Evolutionary conservation across 2,113 vertebrate species (phyloP).

Genomic region (Spheniscus mendiculus): DNA sequence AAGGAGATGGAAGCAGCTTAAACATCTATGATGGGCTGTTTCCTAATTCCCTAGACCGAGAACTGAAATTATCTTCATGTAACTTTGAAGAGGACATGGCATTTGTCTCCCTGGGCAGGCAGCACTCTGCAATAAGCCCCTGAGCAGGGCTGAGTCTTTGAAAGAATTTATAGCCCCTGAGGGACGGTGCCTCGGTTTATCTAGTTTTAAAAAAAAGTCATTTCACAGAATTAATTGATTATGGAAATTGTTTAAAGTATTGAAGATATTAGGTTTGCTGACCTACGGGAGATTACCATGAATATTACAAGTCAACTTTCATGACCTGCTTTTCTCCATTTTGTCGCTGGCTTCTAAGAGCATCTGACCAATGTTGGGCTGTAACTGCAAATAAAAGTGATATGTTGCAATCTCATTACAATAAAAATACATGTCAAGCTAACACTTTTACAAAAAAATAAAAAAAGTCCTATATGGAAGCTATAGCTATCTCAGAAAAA

Average conservation of each 20-base stretch:
- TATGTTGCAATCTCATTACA: not conserved
- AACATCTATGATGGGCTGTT: slow-evolving; percentile 25
- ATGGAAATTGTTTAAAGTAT: slow-evolving; percentile 55
- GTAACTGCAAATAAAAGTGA: not conserved
- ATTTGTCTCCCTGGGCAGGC: slow-evolving; percentile 18
- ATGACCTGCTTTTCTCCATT: slow-evolving; percentile 19
- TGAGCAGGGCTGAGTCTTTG: not conserved
- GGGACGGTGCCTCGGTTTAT: slow-evolving; percentile 1
- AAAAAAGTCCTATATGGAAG: not conserved
- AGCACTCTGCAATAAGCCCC: slow-evolving; percentile 42
- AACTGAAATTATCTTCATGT: slow-evolving; percentile 51
- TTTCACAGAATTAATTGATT: slow-evolving; percentile 73
- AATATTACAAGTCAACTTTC: slow-evolving; percentile 31
- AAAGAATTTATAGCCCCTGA: slow-evolving; percentile 9
- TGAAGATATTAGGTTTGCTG: not conserved
- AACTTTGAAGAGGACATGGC: slow-evolving; percentile 53
- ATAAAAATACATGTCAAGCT: not conserved
- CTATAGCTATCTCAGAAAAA: not conserved
- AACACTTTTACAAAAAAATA: not conserved
- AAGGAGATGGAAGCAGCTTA: slow-evolving; percentile 57
- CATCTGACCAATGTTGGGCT: not conserved
- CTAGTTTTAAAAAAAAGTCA: not conserved
- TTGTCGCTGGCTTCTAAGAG: not conserved
- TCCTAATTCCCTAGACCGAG: slow-evolving; percentile 62
- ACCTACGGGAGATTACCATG: not conserved